Conservation (phyloP, 2,888 invertebrate genomes). For the Caenorhabditis auriculariae region DNA sequence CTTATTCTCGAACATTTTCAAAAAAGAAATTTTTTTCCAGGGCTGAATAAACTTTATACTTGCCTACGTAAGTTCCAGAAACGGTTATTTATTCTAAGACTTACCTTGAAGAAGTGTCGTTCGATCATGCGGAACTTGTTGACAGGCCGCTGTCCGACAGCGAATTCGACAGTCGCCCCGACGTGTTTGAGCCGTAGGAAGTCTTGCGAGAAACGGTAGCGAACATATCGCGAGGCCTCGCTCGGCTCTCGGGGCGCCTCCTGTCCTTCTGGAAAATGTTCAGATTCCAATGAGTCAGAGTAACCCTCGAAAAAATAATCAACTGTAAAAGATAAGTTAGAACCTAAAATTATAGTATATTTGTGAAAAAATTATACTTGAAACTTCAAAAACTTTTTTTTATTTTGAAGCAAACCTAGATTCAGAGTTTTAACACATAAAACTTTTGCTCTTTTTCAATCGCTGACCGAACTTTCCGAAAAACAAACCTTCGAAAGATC, state of each 20-base stretch:
- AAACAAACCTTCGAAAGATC: not conserved
- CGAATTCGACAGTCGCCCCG: constrained; percentile 97
- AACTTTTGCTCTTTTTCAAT: not conserved
- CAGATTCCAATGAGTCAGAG: not conserved
- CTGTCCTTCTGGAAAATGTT: not conserved
- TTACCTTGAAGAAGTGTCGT: constrained; percentile 77
- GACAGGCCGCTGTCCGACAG: constrained; percentile 87
- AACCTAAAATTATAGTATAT: too few species aligned
- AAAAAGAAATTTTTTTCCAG: too few species aligned
- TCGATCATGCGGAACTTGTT: constrained; percentile 97
- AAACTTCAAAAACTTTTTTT: too few species aligned
- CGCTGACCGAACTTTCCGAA: too few species aligned
- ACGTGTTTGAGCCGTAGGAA: constrained; percentile 87
- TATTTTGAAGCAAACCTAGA: not conserved
- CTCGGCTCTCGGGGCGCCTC: constrained; percentile 52
- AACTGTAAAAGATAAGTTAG: too few species aligned
- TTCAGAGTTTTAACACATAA: not conserved
- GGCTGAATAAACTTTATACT: too few species aligned
- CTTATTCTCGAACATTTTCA: too few species aligned
- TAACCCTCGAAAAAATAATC: not conserved
- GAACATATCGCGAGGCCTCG: constrained; percentile 92
- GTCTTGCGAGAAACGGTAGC: constrained; percentile 97
- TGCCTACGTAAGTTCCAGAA: too few species aligned
- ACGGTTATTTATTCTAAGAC: too few species aligned
- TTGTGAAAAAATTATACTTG: too few species aligned